These are phyloP conservation scores for Mus spretus DNA, from an alignment of 2,797 vertebrate genomes.

Conservation along the genomic window DNA sequence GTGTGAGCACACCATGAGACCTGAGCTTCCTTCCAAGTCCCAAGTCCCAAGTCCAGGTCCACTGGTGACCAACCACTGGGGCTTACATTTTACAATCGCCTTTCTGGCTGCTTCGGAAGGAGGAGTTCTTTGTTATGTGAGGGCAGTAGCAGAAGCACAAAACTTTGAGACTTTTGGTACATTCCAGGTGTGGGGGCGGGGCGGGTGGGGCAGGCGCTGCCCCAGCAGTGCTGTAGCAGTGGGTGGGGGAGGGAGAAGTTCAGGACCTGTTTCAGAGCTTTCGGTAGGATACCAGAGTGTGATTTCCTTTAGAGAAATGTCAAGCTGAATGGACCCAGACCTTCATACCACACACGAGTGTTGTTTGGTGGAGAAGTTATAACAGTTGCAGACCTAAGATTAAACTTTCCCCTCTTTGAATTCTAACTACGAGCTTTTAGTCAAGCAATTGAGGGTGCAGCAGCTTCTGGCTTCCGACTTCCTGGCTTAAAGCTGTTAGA, in stretches of 20 bases:
- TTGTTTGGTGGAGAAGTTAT: not conserved
- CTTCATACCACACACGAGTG: not conserved
- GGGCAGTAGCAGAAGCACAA: not conserved
- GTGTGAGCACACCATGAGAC: not conserved
- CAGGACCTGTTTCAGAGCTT: not conserved
- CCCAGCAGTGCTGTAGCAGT: not conserved
- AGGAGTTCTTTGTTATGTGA: not conserved
- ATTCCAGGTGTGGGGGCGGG: not conserved
- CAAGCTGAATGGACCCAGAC: not conserved
- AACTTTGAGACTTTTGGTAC: not conserved
- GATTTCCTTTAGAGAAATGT: slow-evolving; percentile 10
- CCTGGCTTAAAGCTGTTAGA: slow-evolving; percentile 42
- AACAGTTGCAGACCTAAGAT: not conserved
- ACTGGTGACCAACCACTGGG: not conserved
- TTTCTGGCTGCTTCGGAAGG: not conserved
- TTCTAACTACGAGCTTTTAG: slow-evolving; percentile 26
- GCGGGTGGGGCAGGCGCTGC: not conserved
- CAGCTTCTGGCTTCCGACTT: slow-evolving; percentile 62
- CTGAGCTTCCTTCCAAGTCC: not conserved
- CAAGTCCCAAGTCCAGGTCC: not conserved
- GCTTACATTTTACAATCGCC: not conserved
- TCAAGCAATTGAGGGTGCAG: slow-evolving; percentile 1
- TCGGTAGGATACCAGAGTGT: not conserved
- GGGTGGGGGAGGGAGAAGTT: not conserved
- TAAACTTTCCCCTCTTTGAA: not conserved